Evolutionary conservation across 2,113 vertebrate species (phyloP).

Genomic region (Oceanites oceanicus): DNA sequence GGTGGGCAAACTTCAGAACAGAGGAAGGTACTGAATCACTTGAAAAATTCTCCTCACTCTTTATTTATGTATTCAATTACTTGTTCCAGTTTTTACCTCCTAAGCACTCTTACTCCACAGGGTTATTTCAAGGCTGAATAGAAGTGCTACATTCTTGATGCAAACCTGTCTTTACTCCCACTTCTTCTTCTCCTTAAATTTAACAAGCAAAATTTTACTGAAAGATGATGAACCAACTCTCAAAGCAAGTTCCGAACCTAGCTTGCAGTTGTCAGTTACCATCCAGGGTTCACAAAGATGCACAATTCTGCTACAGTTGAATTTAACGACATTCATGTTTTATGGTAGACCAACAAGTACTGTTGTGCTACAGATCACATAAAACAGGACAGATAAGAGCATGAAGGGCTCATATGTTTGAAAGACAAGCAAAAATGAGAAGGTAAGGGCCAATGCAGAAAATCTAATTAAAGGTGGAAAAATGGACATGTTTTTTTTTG

Average conservation of each 20-base stretch:
- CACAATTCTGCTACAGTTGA: background rate
- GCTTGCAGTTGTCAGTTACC: background rate
- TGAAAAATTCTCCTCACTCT: conserved; percentile 10
- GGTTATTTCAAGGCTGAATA: conserved; percentile 46
- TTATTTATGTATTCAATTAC: conserved; percentile 21
- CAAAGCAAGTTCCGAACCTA: background rate
- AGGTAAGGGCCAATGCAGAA: background rate
- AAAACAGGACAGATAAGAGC: background rate
- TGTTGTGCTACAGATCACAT: background rate
- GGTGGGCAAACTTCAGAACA: conserved; percentile 40
- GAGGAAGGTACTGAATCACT: conserved; percentile 30
- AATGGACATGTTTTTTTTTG: background rate
- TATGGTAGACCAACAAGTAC: background rate
- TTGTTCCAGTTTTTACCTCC: conserved; percentile 20
- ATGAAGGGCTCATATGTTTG: background rate
- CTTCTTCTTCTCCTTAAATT: background rate
- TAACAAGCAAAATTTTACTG: background rate
- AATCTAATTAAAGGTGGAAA: background rate
- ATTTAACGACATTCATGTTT: background rate
- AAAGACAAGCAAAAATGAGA: background rate
- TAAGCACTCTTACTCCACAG: background rate
- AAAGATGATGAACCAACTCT: background rate
- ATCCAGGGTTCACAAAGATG: background rate
- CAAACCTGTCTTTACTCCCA: conserved; percentile 36
- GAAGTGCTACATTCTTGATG: conserved; percentile 17